Percentiles rank a stretch among this genome's conserved stretches.
phyloP scores from a whole-genome alignment of 2,797 vertebrate genomes.

The Triplophysa yarkandensis region DNA sequence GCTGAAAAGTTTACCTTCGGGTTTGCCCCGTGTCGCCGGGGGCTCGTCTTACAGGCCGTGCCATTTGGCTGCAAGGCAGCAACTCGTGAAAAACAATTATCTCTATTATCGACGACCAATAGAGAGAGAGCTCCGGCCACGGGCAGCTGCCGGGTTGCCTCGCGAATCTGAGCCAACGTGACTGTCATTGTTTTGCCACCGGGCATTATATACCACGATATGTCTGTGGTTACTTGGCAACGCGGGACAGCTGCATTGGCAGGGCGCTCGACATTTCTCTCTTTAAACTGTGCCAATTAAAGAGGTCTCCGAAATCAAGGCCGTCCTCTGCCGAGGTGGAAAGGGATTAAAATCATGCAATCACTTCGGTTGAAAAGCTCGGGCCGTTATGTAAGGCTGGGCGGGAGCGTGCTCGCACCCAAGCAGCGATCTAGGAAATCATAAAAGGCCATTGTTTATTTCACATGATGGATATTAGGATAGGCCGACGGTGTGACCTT shows the following conservation, averaged over 20 bases:
- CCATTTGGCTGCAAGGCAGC: constrained; percentile 27
- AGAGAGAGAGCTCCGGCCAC: background rate
- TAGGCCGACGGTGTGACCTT: constrained; percentile 54
- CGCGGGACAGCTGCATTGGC: constrained; percentile 64
- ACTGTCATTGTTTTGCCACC: constrained; percentile 56
- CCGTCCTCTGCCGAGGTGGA: constrained; percentile 64
- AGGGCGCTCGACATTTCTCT: constrained; percentile 50
- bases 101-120: constrained; percentile 22
- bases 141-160: constrained; percentile 27
- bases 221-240: constrained; percentile 66
- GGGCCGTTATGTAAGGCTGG: constrained; percentile 63
- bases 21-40: background rate
- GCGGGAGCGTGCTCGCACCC: background rate
- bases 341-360: constrained; percentile 70
- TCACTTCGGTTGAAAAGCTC: constrained; percentile 55
- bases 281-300: constrained; percentile 59
- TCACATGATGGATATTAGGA: constrained; percentile 60
- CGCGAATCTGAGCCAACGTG: constrained; percentile 21
- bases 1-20: constrained; percentile 35
- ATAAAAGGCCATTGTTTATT: constrained; percentile 58
- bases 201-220: constrained; percentile 48
- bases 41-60: constrained; percentile 27
- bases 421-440: constrained; percentile 54
- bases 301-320: constrained; percentile 59
- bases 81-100: constrained; percentile 38